Evolutionary conservation across 1,140 invertebrate species (phyloP).

Genomic region (Aphaenogaster ashmeadi): DNA sequence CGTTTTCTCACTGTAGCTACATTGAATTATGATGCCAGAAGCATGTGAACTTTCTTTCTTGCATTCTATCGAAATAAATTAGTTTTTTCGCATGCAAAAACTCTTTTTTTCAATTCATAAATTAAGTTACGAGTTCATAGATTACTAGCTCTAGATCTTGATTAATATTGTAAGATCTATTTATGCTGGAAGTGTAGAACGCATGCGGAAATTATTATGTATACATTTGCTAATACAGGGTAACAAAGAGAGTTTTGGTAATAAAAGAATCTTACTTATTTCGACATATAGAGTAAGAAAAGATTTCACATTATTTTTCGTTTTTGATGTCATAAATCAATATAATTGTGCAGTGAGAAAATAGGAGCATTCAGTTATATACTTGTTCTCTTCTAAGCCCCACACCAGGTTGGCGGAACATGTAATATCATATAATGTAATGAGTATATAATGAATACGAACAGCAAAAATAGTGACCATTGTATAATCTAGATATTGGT

Average conservation of each 20-base stretch:
- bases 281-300: neutral
- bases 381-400: conserved; percentile 63
- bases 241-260: neutral
- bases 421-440: conserved; percentile 31
- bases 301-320: neutral
- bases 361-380: conserved; percentile 17
- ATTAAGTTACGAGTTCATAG: neutral
- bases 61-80: neutral
- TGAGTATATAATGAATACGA: neutral
- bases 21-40: neutral
- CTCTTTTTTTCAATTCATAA: neutral
- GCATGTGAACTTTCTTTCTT: neutral
- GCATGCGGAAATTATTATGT: neutral
- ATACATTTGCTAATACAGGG: neutral
- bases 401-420: conserved; percentile 62
- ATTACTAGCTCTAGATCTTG: neutral
- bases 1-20: neutral
- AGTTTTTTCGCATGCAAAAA: neutral
- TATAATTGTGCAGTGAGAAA: neutral
- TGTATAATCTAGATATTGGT: conserved; percentile 5
- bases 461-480: conserved; percentile 11
- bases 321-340: conserved; percentile 2
- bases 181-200: neutral
- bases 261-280: neutral
- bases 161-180: neutral